Conservation (phyloP, 2,888 invertebrate species). For the Nowickia ferox region DNA sequence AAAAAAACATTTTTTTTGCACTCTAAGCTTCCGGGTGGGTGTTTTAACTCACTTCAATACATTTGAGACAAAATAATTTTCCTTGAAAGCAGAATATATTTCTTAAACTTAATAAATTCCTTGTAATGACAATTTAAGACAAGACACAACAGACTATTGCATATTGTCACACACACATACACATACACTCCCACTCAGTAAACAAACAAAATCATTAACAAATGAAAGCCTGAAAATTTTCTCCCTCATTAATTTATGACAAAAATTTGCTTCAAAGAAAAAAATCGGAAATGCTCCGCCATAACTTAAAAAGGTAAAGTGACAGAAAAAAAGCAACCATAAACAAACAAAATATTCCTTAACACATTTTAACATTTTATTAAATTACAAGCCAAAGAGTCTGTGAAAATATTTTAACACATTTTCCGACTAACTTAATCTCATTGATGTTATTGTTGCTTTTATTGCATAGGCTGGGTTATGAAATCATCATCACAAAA, state of each 20-base stretch:
- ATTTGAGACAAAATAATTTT: no score
- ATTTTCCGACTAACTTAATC: background rate
- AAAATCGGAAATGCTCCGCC: background rate
- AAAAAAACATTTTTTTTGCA: no score
- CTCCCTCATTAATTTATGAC: conserved; percentile 59
- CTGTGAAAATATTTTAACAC: conserved; percentile 41
- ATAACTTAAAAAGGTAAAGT: background rate
- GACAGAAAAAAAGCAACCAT: background rate
- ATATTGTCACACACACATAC: background rate
- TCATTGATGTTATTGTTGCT: background rate
- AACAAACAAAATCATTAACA: background rate
- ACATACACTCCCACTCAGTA: background rate
- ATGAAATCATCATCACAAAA: conserved; percentile 32
- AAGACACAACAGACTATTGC: background rate
- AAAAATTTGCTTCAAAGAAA: conserved; percentile 20
- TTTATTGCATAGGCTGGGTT: conserved; percentile 51
- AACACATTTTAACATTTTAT: conserved; percentile 50
- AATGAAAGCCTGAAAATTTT: conserved; percentile 46
- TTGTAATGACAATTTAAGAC: conserved; percentile 7
- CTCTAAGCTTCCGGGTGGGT: no score
- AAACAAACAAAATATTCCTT: conserved; percentile 2
- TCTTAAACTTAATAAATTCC: background rate
- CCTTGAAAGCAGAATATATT: background rate
- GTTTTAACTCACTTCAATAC: no score
- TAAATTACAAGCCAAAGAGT: conserved; percentile 58